Evolutionary conservation across 1,140 invertebrate species (phyloP).

Genomic region (Agrilus planipennis): DNA sequence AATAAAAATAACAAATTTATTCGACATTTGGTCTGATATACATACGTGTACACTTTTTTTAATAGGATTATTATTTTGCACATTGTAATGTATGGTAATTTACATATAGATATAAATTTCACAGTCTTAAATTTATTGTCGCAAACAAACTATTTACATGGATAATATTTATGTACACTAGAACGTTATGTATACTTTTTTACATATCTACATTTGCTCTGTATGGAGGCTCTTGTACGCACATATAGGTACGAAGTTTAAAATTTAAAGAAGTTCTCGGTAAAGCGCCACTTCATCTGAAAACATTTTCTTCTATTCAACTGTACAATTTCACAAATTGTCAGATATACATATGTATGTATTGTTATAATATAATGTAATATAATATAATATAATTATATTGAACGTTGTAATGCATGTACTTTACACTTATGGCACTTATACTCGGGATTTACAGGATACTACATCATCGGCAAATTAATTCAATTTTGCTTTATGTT

Average conservation of each 20-base stretch:
- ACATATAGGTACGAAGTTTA: neutral
- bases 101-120: conserved; percentile 8
- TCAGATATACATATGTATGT: too few relatives aligned
- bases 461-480: too few relatives aligned
- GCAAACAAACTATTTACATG: conserved; percentile 4
- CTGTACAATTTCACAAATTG: neutral
- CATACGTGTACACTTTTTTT: too few relatives aligned
- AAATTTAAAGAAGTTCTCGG: neutral
- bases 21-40: conserved; percentile 5
- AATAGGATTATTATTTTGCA: conserved; percentile 5
- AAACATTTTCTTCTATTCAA: conserved; percentile 1
- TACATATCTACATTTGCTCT: too few relatives aligned
- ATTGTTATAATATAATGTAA: too few relatives aligned
- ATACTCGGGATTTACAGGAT: conserved; percentile 2
- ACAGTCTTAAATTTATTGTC: conserved; percentile 12
- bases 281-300: neutral
- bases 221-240: neutral
- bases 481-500: too few relatives aligned
- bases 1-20: conserved; percentile 6
- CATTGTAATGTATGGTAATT: conserved; percentile 2
- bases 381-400: too few relatives aligned
- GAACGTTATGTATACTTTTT: too few relatives aligned
- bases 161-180: neutral
- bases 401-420: too few relatives aligned
- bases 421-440: conserved; percentile 1